These are phyloP conservation scores for Iphiclides podalirius DNA, from an alignment of 2,888 invertebrate genomes.

Conservation along the genomic window DNA sequence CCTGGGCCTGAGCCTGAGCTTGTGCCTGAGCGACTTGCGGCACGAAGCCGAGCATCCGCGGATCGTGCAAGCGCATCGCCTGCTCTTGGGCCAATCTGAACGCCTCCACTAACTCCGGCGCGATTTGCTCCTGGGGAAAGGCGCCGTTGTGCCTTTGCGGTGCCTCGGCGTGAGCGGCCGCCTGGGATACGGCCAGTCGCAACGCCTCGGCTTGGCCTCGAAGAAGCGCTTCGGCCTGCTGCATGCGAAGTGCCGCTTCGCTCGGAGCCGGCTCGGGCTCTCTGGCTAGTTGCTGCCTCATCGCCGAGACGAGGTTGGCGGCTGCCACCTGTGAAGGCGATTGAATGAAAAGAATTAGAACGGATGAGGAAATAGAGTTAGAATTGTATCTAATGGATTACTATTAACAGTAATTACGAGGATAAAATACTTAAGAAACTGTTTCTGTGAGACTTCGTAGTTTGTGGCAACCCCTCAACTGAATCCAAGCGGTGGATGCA, in stretches of 20 bases:
- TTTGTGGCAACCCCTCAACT: too few species aligned
- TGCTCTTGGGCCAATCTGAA: slow-evolving; percentile 84
- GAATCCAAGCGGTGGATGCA: too few species aligned
- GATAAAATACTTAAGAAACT: too few species aligned
- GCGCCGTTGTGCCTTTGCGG: slow-evolving; percentile 73
- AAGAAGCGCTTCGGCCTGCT: slow-evolving; percentile 89
- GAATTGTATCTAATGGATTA: too few species aligned
- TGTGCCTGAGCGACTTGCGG: slow-evolving; percentile 43
- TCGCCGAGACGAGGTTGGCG: slow-evolving; percentile 87
- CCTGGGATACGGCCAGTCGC: slow-evolving; percentile 88
- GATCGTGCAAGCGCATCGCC: slow-evolving; percentile 90
- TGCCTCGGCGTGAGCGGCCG: slow-evolving; percentile 68
- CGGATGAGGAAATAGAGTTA: too few species aligned
- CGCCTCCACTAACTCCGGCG: slow-evolving; percentile 86
- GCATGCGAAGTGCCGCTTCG: slow-evolving; percentile 86
- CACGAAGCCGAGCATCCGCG: slow-evolving; percentile 86
- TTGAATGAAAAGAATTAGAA: too few species aligned
- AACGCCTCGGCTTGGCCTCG: slow-evolving; percentile 93
- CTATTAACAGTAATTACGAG: too few species aligned
- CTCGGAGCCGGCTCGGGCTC: slow-evolving; percentile 89
- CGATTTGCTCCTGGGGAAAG: slow-evolving; percentile 79
- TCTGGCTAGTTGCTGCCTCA: slow-evolving; percentile 81
- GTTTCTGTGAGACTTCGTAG: too few species aligned
- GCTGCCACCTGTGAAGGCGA: slow-evolving; percentile 71
- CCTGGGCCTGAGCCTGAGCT: slow-evolving; percentile 43